Base-by-base conservation (phyloP, 2,888 invertebrate genomes). In the Scaptomyza flava region DNA sequence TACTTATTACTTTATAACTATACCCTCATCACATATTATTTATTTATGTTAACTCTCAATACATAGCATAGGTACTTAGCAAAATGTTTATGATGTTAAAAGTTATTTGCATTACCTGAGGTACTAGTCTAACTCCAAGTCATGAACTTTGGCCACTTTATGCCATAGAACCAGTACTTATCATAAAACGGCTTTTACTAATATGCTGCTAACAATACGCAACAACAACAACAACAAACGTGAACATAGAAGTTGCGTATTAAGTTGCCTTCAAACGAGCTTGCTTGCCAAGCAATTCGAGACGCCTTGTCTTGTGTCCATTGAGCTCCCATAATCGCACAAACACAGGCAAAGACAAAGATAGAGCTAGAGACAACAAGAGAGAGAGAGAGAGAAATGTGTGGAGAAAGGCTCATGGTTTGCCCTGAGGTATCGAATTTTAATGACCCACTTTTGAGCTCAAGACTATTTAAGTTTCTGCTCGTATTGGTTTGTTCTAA, bases 401-500 rank as follows among this genome's bases (percentile, higher is more conserved):
- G 27, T 38, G 11, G 23, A 34, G 51, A 52, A 27, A 41, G 31
- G 17, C 50, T 9, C 56, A 42, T 54, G 38, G 43, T 41, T 41
- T 41, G 56, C 60, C 48, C 63, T 43, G 64, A 65, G 70, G 84
- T 83, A 85, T 85, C 84, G 66, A 73, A 84, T 90, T 90, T 89
- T 88, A 89, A 89, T 90, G 91, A 90, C 91, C 91, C 89, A 89
- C 84, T 89, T 90, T 87, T 64, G 61, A 66, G 77, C 89, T 80
- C 78, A 90, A 86, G 76, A 87, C 84, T 87, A 67, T 87, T 89
- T 89, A 89, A 83, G 68, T 86, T 75, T 48, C 67, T 41, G 66
- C 65, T 71, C 65, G 77, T 83, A 86, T 90, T 79, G 90, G 86
- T 90, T 90, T 89, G 90, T 66, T 72, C 90, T 81, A 90, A 86